Percentiles rank a stretch among this genome's conserved stretches.
These are phyloP conservation scores for Amiota minor DNA, from an alignment of 2,888 invertebrate genomes.

Conservation along the genomic window DNA sequence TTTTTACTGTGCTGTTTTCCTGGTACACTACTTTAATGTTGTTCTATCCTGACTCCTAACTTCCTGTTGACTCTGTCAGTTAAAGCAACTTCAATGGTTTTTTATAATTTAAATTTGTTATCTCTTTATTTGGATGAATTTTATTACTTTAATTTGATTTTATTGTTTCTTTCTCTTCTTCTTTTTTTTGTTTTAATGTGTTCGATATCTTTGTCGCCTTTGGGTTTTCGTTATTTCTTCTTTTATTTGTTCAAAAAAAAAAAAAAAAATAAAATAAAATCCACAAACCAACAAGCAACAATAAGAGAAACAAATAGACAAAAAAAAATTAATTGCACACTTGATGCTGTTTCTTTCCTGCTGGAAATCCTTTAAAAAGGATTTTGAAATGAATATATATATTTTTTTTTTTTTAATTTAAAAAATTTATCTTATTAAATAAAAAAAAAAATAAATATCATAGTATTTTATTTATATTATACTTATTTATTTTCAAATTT, in stretches of 20 bases:
- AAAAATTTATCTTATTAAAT: neutral
- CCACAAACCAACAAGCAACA: too few relatives aligned
- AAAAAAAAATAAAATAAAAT: neutral
- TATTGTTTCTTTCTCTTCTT: neutral
- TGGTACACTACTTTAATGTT: neutral
- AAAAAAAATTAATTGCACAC: constrained; percentile 6
- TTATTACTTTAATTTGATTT: too few relatives aligned
- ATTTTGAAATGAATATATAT: neutral
- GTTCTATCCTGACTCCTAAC: constrained; percentile 12
- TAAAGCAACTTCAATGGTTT: neutral
- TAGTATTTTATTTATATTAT: neutral
- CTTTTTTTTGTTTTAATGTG: neutral
- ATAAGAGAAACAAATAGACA: neutral
- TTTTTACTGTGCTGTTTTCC: constrained; percentile 27
- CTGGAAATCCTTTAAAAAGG: constrained; percentile 3
- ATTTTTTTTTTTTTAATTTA: neutral
- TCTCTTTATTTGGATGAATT: neutral
- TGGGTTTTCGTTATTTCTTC: neutral
- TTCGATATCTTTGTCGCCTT: neutral
- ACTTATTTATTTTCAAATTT: neutral
- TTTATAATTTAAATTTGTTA: constrained; percentile 9
- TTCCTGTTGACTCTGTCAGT: neutral
- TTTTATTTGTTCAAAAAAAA: neutral
- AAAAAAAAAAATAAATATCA: neutral
- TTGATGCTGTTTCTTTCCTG: constrained; percentile 9